Evolutionary conservation across 2,888 invertebrate genomes (phyloP).

Genomic region (Elmis aenea): DNA sequence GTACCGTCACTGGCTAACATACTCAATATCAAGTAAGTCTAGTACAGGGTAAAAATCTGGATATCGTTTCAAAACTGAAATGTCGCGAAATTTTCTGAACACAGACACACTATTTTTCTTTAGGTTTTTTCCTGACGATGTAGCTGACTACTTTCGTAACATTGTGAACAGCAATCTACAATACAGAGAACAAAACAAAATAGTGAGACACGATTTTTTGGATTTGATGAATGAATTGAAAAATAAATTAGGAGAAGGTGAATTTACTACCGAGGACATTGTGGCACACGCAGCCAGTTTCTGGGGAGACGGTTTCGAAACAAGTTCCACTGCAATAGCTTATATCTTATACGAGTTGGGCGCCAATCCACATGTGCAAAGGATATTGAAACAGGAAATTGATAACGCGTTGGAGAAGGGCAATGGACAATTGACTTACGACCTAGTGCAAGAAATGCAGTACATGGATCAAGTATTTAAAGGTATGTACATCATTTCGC

Average conservation of each 20-base stretch:
- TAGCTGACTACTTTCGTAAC: slow-evolving; percentile 36
- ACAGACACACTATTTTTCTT: no score
- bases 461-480: slow-evolving; percentile 40
- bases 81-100: no score
- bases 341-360: slow-evolving; percentile 45
- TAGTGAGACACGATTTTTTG: slow-evolving; percentile 45
- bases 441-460: slow-evolving; percentile 44
- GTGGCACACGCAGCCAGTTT: slow-evolving; percentile 43
- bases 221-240: slow-evolving; percentile 41
- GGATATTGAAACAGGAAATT: slow-evolving; percentile 43
- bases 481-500: neutral
- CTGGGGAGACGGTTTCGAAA: slow-evolving; percentile 49
- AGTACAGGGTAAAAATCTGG: no score
- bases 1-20: slow-evolving; percentile 31
- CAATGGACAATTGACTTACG: slow-evolving; percentile 40
- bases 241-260: slow-evolving; percentile 18
- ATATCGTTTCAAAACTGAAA: no score
- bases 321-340: slow-evolving; percentile 43
- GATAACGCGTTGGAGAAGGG: slow-evolving; percentile 30
- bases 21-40: slow-evolving; percentile 21
- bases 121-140: slow-evolving; percentile 25
- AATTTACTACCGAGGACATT: slow-evolving; percentile 33
- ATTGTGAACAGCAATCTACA: slow-evolving; percentile 38
- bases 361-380: slow-evolving; percentile 41
- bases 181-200: slow-evolving; percentile 39